Base-by-base conservation (phyloP, 37 sponge, comb jelly and placozoan genomes). In the Corticium candelabrum region DNA sequence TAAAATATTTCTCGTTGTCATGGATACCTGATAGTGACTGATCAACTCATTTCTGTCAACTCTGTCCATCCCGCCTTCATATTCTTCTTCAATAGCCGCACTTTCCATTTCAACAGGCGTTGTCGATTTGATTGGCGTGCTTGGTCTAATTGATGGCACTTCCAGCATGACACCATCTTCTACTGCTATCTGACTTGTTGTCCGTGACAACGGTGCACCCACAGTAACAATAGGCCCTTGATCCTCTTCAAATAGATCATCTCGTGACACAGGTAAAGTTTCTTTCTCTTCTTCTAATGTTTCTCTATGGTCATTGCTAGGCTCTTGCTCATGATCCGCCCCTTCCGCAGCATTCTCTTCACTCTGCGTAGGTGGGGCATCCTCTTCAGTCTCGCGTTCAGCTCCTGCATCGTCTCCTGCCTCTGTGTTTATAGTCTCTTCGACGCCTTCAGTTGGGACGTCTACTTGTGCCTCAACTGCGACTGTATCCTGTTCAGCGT, bases 21-120 rank as follows among this genome's bases (percentile, higher is more conserved):
- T 27, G 15, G 21, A 27, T 50, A 50, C 62, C 62, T 50, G 62
- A 50, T 50, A 50, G 15, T 50, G 62, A 27, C 62, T 50, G 62
- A 50, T 50, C 62, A 50, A 50, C 21, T 50, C 62, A 50, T 50
- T 21, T 50, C 62, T 11, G 21, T 50, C 62, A 50, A 50, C 62
- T 81, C 77, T 75, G 40, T 69, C 75, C 1, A 82, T 41, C 33
- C 7, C 77, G 39, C 70, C 79, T 37, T 76, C 80, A 34, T 50
- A 74, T 40, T 86, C 84, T 37, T 74, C 87, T 34, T 79, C 84
- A 0, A 80, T 79, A 36, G 30, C 73, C 37, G 74, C 40, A 34
- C 41, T 43, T 39, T 37, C 79, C 7, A 68, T 67, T 33, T 84
- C 41, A 0, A 36, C 2, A 77, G 36, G 4, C 68, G 50, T 68